These are phyloP conservation scores for Caenorhabditis uteleia DNA, from an alignment of 2,888 invertebrate genomes.

Conservation along the genomic window DNA sequence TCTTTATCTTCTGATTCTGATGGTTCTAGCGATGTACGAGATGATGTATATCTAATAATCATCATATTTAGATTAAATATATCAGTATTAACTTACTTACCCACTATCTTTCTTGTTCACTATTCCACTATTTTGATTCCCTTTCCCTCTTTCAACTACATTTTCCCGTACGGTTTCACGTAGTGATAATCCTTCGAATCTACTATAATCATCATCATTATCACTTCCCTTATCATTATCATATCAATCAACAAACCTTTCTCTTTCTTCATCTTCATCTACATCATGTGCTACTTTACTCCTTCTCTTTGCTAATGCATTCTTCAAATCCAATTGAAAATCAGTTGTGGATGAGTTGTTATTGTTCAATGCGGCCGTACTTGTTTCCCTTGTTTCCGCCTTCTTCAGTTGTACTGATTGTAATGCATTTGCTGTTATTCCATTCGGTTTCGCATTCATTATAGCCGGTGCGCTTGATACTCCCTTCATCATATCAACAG, in stretches of 20 bases:
- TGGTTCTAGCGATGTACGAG: slow-evolving; percentile 68
- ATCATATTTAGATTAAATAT: neutral
- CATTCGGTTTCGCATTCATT: slow-evolving; percentile 12
- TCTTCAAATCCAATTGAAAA: slow-evolving; percentile 67
- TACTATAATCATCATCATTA: slow-evolving; percentile 28
- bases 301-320: slow-evolving; percentile 67
- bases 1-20: slow-evolving; percentile 64
- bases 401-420: slow-evolving; percentile 37
- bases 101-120: slow-evolving; percentile 69
- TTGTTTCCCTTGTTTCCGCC: slow-evolving; percentile 16
- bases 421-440: slow-evolving; percentile 49
- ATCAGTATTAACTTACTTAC: slow-evolving; percentile 34
- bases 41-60: slow-evolving; percentile 67
- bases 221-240: neutral
- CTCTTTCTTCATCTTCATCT: slow-evolving; percentile 58
- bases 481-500: slow-evolving; percentile 38
- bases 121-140: slow-evolving; percentile 58
- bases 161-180: slow-evolving; percentile 68
- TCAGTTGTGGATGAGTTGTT: slow-evolving; percentile 46
- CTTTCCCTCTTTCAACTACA: slow-evolving; percentile 49
- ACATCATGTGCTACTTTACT: slow-evolving; percentile 63
- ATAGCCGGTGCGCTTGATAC: slow-evolving; percentile 27
- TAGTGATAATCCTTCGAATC: slow-evolving; percentile 63
- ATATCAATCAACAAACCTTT: slow-evolving; percentile 4
- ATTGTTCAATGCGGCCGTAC: slow-evolving; percentile 14